Percentiles rank a stretch among this genome's conserved stretches.
phyloP scores from a whole-genome alignment of 2,797 vertebrate species.

The Microctenopoma stevenorrisi region DNA sequence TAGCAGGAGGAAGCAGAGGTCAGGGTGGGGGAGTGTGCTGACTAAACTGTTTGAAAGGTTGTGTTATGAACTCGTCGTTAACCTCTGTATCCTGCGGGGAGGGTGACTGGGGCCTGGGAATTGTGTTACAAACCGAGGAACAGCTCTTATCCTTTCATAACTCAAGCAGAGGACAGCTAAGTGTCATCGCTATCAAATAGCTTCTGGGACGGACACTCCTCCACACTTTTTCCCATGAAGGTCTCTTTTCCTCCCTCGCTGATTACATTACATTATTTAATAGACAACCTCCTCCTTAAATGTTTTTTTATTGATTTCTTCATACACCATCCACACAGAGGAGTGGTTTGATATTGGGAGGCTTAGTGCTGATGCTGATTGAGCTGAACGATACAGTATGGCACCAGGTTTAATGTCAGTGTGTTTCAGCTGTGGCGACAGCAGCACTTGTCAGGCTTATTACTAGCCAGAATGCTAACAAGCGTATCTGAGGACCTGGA shows the following conservation, averaged over 20 bases:
- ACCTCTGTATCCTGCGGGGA: conserved; percentile 70
- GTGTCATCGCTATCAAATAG: conserved; percentile 54
- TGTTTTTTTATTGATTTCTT: conserved; percentile 5
- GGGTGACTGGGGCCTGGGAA: conserved; percentile 66
- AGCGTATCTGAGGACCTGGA: conserved; percentile 36
- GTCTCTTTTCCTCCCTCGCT: conserved; percentile 38
- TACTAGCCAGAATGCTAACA: conserved; percentile 54
- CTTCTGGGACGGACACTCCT: conserved; percentile 34
- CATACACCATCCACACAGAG: not conserved
- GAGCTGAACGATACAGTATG: conserved; percentile 25
- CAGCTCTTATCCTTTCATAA: conserved; percentile 63
- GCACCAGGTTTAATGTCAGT: conserved; percentile 34
- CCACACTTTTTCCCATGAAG: conserved; percentile 21
- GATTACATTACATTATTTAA: conserved; percentile 51
- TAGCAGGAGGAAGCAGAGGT: conserved; percentile 42
- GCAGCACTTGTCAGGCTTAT: conserved; percentile 37
- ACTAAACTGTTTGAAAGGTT: conserved; percentile 73
- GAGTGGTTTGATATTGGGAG: conserved; percentile 27
- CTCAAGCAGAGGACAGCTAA: conserved; percentile 61
- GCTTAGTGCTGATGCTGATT: conserved; percentile 21
- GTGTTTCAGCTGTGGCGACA: conserved; percentile 34
- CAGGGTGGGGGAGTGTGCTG: conserved; percentile 67
- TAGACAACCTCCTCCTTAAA: conserved; percentile 16
- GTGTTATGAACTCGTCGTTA: conserved; percentile 67
- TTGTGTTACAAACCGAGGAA: conserved; percentile 54